These are phyloP conservation scores for Phenacoccus solenopsis DNA, from an alignment of 1,140 invertebrate genomes.

Conservation along the genomic window DNA sequence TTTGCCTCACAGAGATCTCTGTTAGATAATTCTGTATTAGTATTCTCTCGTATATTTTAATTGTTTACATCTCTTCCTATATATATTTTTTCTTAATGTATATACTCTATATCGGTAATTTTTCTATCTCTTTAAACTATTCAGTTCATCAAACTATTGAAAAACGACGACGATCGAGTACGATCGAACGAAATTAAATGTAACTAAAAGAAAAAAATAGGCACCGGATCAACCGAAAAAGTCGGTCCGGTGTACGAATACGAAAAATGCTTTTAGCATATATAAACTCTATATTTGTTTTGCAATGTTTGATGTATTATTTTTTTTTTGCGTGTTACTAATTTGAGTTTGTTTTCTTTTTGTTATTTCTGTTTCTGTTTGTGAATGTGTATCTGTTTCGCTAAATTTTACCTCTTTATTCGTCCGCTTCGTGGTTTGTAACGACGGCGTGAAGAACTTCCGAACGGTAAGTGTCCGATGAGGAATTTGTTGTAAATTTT, in stretches of 20 bases:
- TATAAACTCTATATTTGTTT: not conserved
- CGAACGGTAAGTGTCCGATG: not conserved
- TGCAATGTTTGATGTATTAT: constrained; percentile 6
- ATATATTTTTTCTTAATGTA: too few species aligned
- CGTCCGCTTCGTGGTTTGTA: not conserved
- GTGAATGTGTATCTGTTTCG: constrained; percentile 17
- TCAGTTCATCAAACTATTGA: too few species aligned
- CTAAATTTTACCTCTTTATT: not conserved
- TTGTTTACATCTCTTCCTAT: too few species aligned
- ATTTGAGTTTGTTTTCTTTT: constrained; percentile 15
- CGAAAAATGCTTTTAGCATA: constrained; percentile 10
- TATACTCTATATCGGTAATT: too few species aligned
- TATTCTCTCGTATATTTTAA: too few species aligned
- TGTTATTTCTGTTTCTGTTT: constrained; percentile 16
- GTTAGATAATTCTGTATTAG: too few species aligned
- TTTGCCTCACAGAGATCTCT: too few species aligned
- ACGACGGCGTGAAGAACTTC: constrained; percentile 5
- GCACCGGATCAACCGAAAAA: too few species aligned
- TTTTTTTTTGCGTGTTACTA: constrained; percentile 15
- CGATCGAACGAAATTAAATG: too few species aligned
- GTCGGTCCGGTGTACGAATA: not conserved
- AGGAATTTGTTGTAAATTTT: not conserved
- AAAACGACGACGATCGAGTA: too few species aligned
- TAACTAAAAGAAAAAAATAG: too few species aligned
- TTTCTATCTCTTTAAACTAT: too few species aligned